A percentile compares a stretch with the other conserved stretches of the same genome.
phyloP scores from a whole-genome alignment of 2,797 vertebrate genomes.

The Myripristis murdjan region DNA sequence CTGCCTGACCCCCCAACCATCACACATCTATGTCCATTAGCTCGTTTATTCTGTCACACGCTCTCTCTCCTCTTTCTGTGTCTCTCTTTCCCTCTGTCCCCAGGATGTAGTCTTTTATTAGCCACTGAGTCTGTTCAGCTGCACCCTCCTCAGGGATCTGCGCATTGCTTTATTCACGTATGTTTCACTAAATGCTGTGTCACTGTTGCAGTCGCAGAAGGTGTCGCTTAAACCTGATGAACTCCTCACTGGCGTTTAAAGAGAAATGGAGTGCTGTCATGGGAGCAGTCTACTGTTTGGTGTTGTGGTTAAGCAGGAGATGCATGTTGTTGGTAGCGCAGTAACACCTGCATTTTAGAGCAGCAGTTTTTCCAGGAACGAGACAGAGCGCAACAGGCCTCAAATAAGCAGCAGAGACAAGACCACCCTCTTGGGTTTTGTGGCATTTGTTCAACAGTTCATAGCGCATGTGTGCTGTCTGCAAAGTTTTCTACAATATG shows the following conservation, averaged over 20 bases:
- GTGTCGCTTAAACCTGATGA: conserved; percentile 14
- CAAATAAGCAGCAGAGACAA: not conserved
- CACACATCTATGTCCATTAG: conserved; percentile 25
- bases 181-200: not conserved
- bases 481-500: not conserved
- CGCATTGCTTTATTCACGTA: conserved; percentile 42
- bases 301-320: conserved; percentile 59
- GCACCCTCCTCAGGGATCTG: not conserved
- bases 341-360: conserved; percentile 11
- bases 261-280: conserved; percentile 27
- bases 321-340: conserved; percentile 51
- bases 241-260: conserved; percentile 2
- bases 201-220: not conserved
- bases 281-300: conserved; percentile 24
- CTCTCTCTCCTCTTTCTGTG: not conserved
- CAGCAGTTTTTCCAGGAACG: conserved; percentile 1
- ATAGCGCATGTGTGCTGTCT: not conserved
- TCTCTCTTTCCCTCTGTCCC: not conserved
- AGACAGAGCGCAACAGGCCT: not conserved
- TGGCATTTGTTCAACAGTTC: conserved; percentile 7
- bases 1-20: conserved; percentile 13
- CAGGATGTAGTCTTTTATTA: conserved; percentile 41
- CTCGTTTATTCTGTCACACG: not conserved
- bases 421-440: not conserved
- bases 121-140: conserved; percentile 28